phyloP scores from a whole-genome alignment of 2,888 invertebrate genomes.

The Caenorhabditis parvicauda region DNA sequence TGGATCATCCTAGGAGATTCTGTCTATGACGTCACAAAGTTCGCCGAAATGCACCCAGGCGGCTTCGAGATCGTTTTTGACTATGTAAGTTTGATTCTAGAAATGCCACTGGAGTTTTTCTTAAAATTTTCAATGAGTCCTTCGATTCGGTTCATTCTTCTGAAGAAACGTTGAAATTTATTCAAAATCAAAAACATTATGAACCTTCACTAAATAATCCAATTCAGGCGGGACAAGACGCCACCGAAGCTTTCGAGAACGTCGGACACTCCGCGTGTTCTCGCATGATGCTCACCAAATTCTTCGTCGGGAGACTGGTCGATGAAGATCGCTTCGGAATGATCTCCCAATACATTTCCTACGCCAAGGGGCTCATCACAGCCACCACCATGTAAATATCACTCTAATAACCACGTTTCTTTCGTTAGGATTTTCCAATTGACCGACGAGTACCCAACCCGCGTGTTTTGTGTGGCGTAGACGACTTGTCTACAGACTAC shows the following conservation, averaged over 20 bases:
- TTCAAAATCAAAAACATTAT: not conserved
- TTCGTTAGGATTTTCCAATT: too few relatives aligned
- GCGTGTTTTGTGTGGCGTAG: too few relatives aligned
- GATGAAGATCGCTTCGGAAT: conserved; percentile 24
- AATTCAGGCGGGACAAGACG: conserved; percentile 50
- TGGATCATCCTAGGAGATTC: conserved; percentile 44
- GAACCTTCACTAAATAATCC: not conserved
- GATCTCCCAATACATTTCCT: conserved; percentile 19
- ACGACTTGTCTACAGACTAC: too few relatives aligned
- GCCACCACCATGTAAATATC: not conserved
- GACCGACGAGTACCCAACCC: too few relatives aligned
- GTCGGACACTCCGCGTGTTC: conserved; percentile 51
- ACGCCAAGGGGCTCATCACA: conserved; percentile 10
- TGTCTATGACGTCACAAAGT: conserved; percentile 45
- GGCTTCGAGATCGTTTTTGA: conserved; percentile 46
- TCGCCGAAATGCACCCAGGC: conserved; percentile 43
- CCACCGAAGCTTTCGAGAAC: conserved; percentile 51
- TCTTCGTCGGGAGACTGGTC: conserved; percentile 30
- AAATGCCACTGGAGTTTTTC: too few relatives aligned
- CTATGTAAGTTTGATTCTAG: conserved; percentile 35
- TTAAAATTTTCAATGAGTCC: too few relatives aligned
- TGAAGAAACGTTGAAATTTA: too few relatives aligned
- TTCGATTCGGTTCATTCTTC: too few relatives aligned
- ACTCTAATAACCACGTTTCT: not conserved
- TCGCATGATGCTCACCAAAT: conserved; percentile 33